Evolutionary conservation across 2,888 invertebrate genomes (phyloP).

Genomic region (Tridacna crocea): DNA sequence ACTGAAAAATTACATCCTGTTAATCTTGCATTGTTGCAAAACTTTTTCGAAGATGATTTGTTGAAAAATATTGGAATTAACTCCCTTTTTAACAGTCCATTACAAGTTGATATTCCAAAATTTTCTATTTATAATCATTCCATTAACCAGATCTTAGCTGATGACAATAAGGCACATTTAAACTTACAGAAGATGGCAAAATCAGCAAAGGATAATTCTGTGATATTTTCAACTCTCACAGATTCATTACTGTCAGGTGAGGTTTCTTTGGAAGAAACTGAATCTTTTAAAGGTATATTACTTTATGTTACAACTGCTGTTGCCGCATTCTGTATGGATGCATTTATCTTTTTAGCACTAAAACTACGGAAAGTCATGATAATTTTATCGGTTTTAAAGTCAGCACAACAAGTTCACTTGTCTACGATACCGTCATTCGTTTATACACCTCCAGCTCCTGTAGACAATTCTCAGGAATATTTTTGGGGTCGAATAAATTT

Average conservation of each 20-base stretch:
- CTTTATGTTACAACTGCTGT: constrained; percentile 27
- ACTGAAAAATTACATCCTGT: constrained; percentile 36
- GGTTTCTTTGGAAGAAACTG: constrained; percentile 8
- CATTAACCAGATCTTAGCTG: constrained; percentile 24
- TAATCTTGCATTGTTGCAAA: constrained; percentile 43
- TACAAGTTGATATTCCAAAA: constrained; percentile 8
- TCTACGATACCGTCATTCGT: constrained; percentile 32
- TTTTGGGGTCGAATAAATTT: constrained; percentile 25
- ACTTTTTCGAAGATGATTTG: constrained; percentile 33
- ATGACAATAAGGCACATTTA: constrained; percentile 28
- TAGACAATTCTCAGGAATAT: background rate
- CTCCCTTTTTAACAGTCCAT: constrained; percentile 21
- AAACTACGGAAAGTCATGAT: constrained; percentile 34
- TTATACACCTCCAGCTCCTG: constrained; percentile 20
- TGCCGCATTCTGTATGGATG: constrained; percentile 16
- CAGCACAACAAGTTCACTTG: background rate
- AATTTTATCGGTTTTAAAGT: constrained; percentile 26
- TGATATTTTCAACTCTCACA: constrained; percentile 27
- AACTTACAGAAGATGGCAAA: constrained; percentile 30
- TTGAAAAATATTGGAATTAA: constrained; percentile 10
- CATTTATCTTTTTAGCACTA: constrained; percentile 6
- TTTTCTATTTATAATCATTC: constrained; percentile 34
- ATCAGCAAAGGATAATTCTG: constrained; percentile 25
- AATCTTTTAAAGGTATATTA: background rate
- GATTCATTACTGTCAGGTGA: constrained; percentile 35